These are phyloP conservation scores for Oncorhynchus keta DNA, from an alignment of 2,113 vertebrate species.

Conservation along the genomic window DNA sequence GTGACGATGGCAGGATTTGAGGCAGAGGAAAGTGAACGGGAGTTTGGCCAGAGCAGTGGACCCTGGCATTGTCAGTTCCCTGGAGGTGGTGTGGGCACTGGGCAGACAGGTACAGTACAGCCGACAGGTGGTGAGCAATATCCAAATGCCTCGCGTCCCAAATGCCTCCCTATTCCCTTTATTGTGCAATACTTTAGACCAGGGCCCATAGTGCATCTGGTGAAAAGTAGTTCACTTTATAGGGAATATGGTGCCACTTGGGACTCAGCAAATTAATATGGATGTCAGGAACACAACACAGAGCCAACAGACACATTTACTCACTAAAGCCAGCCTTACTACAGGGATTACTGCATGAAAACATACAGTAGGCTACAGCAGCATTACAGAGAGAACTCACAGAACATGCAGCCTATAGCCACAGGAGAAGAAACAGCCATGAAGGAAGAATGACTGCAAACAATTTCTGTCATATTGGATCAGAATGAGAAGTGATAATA, in stretches of 20 bases:
- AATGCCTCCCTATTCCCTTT: no score
- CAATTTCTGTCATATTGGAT: no score
- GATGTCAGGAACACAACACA: not conserved
- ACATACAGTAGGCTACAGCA: no score
- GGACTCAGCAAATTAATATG: not conserved
- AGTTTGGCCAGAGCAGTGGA: not conserved
- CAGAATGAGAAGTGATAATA: no score
- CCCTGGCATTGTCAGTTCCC: constrained; percentile 47
- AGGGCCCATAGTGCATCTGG: no score
- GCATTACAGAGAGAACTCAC: not conserved
- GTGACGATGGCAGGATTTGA: not conserved
- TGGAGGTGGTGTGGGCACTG: constrained; percentile 23
- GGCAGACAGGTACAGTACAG: constrained; percentile 21
- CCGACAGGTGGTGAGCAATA: constrained; percentile 8
- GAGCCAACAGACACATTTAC: constrained; percentile 3
- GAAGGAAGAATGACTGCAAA: no score
- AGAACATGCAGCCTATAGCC: not conserved
- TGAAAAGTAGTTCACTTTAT: no score
- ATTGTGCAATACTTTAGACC: no score
- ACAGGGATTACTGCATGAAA: no score
- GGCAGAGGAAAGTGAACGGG: not conserved
- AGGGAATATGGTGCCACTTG: no score
- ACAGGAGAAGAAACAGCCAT: no score
- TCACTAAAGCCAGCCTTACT: not conserved
- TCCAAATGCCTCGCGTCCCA: not conserved